Percentiles rank a stretch among this genome's conserved stretches.
Conservation (phyloP, 2,888 invertebrate species). For the Dicycla oo region DNA sequence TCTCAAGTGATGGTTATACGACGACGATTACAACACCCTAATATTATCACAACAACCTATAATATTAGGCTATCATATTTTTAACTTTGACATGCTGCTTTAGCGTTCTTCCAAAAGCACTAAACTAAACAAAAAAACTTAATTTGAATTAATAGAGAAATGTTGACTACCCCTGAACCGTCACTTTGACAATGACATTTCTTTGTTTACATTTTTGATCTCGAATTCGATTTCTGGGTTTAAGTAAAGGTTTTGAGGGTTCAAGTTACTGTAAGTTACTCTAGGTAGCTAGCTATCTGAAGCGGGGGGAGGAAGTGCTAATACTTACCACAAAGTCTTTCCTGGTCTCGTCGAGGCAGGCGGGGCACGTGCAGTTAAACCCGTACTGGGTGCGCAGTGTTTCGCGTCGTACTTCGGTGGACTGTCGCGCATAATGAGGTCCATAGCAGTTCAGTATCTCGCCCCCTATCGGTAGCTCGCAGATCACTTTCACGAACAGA, state of each 20-base stretch:
- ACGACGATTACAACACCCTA: too few species aligned
- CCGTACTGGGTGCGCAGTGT: slow-evolving; percentile 93
- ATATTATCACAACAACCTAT: too few species aligned
- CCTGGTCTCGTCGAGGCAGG: slow-evolving; percentile 89
- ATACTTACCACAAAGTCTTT: slow-evolving; percentile 80
- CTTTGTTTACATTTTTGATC: too few species aligned
- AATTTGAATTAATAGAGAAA: too few species aligned
- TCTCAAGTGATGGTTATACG: too few species aligned
- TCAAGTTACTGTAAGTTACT: neutral
- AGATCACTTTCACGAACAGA: slow-evolving; percentile 92
- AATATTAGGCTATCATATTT: too few species aligned
- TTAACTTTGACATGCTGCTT: too few species aligned
- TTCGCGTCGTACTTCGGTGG: slow-evolving; percentile 90
- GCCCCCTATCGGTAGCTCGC: slow-evolving; percentile 90
- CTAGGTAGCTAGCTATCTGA: slow-evolving; percentile 18
- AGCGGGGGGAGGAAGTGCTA: neutral
- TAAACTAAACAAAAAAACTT: too few species aligned
- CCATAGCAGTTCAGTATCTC: slow-evolving; percentile 97
- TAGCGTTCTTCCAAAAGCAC: too few species aligned
- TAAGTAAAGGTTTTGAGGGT: slow-evolving; percentile 1
- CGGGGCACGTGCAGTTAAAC: slow-evolving; percentile 94
- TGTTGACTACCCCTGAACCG: too few species aligned
- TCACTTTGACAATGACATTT: too few species aligned
- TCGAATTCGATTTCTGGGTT: too few species aligned
- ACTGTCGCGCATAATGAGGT: slow-evolving; percentile 93